Percentiles rank a stretch among this genome's conserved stretches.
Conservation (phyloP, 2,888 invertebrate species). For the Hydriomena furcata region DNA sequence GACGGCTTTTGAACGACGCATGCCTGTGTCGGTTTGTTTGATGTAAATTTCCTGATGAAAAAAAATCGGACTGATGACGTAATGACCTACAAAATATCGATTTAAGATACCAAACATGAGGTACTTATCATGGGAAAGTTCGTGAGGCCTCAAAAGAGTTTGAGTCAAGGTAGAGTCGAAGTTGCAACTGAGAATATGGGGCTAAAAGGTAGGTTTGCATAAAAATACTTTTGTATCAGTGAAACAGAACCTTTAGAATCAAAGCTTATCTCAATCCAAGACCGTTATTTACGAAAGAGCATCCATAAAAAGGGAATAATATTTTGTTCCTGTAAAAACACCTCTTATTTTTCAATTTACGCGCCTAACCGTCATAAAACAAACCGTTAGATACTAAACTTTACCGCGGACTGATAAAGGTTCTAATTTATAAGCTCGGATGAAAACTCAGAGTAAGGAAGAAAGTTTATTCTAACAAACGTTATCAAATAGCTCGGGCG, state of each 20-base stretch:
- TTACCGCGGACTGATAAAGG: conserved; percentile 62
- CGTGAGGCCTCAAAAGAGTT: too few relatives aligned
- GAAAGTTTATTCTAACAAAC: conserved; percentile 48
- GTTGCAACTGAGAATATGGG: too few relatives aligned
- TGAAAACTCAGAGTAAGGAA: conserved; percentile 45
- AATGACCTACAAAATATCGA: too few relatives aligned
- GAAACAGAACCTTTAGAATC: background rate
- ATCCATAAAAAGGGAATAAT: conserved; percentile 17
- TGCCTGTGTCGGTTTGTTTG: too few relatives aligned
- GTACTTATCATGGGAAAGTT: too few relatives aligned
- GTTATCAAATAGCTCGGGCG: conserved; percentile 44
- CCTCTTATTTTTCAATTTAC: conserved; percentile 59
- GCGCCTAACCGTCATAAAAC: conserved; percentile 55
- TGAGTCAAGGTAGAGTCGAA: too few relatives aligned
- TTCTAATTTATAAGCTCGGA: conserved; percentile 64
- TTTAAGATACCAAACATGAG: too few relatives aligned
- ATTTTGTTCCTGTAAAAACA: conserved; percentile 18
- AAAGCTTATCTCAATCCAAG: conserved; percentile 8
- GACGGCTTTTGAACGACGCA: too few relatives aligned
- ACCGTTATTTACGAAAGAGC: conserved; percentile 15
- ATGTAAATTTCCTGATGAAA: too few relatives aligned
- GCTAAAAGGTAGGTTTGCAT: too few relatives aligned
- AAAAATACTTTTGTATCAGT: too few relatives aligned
- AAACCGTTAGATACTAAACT: conserved; percentile 61
- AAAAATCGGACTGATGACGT: too few relatives aligned